A percentile compares a stretch with the other conserved stretches of the same genome.
phyloP scores from a whole-genome alignment of 2,888 invertebrate genomes.

The Drosophila subsilvestris region DNA sequence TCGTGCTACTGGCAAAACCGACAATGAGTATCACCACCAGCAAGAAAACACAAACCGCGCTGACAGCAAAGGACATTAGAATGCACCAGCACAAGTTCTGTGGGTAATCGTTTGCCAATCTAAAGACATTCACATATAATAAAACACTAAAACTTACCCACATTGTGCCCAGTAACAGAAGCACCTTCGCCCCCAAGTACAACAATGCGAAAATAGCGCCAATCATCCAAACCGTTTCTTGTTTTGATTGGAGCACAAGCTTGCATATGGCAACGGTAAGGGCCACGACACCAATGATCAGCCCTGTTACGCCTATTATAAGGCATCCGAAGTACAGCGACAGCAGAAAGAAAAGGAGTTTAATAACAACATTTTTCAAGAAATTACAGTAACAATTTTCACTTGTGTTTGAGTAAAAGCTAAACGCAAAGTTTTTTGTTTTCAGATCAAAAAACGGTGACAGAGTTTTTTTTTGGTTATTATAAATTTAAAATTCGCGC shows the following conservation, averaged over 20 bases:
- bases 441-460: neutral
- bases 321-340: conserved; percentile 39
- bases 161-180: conserved; percentile 24
- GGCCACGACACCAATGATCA: conserved; percentile 15
- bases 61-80: conserved; percentile 6
- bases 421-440: neutral
- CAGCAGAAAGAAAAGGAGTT: conserved; percentile 35
- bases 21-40: neutral
- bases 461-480: neutral
- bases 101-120: neutral
- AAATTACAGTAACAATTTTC: neutral
- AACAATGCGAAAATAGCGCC: conserved; percentile 8
- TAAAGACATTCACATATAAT: too few relatives aligned
- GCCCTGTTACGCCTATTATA: conserved; percentile 35
- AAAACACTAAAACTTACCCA: conserved; percentile 45
- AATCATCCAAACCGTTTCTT: neutral
- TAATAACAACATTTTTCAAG: conserved; percentile 29
- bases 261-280: neutral
- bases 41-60: neutral
- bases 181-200: conserved; percentile 17
- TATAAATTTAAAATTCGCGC: too few relatives aligned
- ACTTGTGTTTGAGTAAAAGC: neutral
- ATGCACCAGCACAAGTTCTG: conserved; percentile 22
- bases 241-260: neutral
- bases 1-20: accelerated